A percentile compares a stretch with the other conserved stretches of the same genome.
Conservation (phyloP, 2,888 invertebrate species). For the Hirtodrosophila trivittata region DNA sequence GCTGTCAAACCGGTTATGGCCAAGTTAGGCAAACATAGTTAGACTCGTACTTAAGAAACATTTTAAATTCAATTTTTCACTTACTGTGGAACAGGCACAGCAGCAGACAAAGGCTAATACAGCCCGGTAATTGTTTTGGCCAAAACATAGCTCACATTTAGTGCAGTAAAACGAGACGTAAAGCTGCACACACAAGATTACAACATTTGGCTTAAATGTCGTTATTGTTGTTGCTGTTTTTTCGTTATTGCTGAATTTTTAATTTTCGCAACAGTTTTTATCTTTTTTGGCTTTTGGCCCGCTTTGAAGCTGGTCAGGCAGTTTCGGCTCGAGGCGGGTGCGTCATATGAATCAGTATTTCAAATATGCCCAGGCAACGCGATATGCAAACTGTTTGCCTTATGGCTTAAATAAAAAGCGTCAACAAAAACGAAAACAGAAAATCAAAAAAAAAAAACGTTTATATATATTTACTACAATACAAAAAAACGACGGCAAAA, state of each 20-base stretch:
- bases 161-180: constrained; percentile 16
- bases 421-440: constrained; percentile 45
- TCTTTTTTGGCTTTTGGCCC: constrained; percentile 1
- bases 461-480: constrained; percentile 7
- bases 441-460: constrained; percentile 21
- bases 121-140: constrained; percentile 59
- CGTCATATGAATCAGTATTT: constrained; percentile 66
- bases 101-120: constrained; percentile 58
- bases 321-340: constrained; percentile 17
- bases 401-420: constrained; percentile 40
- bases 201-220: constrained; percentile 34
- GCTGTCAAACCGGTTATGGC: constrained; percentile 24
- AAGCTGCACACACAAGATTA: constrained; percentile 51
- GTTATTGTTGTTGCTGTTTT: constrained; percentile 15
- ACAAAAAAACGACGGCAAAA: constrained; percentile 25
- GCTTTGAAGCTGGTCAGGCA: constrained; percentile 34
- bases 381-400: constrained; percentile 48
- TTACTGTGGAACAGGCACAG: constrained; percentile 61
- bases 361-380: constrained; percentile 25
- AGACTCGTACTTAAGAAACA: not conserved
- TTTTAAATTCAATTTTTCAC: constrained; percentile 29
- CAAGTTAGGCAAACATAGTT: no score
- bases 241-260: constrained; percentile 32
- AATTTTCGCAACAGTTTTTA: constrained; percentile 9
- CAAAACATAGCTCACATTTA: constrained; percentile 68